phyloP scores from a whole-genome alignment of 2,797 vertebrate species.

The Sebastes itinus region DNA sequence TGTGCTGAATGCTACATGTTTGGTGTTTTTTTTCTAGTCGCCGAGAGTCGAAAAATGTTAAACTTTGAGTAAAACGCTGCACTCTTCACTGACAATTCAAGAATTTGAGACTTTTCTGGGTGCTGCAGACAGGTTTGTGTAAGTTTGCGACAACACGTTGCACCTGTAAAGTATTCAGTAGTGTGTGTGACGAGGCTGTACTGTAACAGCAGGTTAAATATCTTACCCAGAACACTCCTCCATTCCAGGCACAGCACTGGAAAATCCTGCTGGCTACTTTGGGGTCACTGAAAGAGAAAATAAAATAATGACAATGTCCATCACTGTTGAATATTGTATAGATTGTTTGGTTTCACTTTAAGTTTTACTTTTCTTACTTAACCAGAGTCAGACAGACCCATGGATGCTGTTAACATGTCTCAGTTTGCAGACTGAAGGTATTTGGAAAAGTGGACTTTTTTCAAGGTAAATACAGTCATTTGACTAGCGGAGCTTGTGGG shows the following conservation, averaged over 20 bases:
- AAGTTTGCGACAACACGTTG: background rate
- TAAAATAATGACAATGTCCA: background rate
- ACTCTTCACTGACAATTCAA: too few species aligned
- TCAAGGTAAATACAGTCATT: background rate
- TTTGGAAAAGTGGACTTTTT: background rate
- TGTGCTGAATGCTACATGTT: too few species aligned
- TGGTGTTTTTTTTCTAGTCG: too few species aligned
- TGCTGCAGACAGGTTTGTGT: background rate
- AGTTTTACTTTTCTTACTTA: background rate
- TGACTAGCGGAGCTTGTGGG: background rate
- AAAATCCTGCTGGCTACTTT: constrained; percentile 95
- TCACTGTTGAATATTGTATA: background rate
- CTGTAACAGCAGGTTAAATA: background rate
- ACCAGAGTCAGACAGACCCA: background rate
- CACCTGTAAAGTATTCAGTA: background rate
- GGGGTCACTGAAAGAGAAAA: constrained; percentile 87
- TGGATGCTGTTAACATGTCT: background rate
- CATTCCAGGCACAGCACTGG: constrained; percentile 99
- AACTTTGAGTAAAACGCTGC: too few species aligned
- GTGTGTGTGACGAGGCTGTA: background rate
- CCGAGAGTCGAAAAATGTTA: too few species aligned
- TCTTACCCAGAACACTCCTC: constrained; percentile 96
- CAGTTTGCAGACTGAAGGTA: background rate
- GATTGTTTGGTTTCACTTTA: background rate
- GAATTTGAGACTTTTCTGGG: too few species aligned